These are phyloP conservation scores for Martes martes DNA, from an alignment of 2,113 vertebrate species.

Conservation along the genomic window DNA sequence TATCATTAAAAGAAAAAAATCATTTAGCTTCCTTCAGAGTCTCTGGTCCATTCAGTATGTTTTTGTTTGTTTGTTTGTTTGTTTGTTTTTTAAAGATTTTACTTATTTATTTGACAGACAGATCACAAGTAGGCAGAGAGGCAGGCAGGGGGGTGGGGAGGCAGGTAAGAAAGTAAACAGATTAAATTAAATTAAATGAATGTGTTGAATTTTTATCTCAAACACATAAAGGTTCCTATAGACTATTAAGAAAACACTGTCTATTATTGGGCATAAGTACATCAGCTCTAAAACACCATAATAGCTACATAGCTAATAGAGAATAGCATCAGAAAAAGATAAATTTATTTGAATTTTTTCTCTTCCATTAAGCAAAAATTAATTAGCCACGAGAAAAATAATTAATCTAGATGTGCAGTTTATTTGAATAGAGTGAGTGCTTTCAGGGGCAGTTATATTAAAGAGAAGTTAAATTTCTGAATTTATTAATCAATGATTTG, in stretches of 20 bases:
- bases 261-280: not conserved
- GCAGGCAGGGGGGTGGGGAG: rapidly evolving
- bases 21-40: not conserved
- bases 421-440: not conserved
- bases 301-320: not conserved
- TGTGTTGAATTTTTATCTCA: not conserved
- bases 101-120: too few species aligned
- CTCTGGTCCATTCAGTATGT: not conserved
- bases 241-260: not conserved
- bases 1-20: not conserved
- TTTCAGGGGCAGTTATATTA: not conserved
- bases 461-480: not conserved
- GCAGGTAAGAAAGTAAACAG: not conserved
- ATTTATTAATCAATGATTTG: not conserved
- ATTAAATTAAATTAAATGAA: not conserved
- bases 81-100: too few species aligned
- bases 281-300: not conserved
- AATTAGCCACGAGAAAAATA: not conserved
- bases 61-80: not conserved
- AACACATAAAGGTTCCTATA: not conserved
- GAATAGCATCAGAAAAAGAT: not conserved
- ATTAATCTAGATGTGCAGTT: not conserved
- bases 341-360: not conserved
- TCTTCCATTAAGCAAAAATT: not conserved
- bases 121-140: too few species aligned